phyloP scores from a whole-genome alignment of 2,888 invertebrate species.

The Apamea crenata region DNA sequence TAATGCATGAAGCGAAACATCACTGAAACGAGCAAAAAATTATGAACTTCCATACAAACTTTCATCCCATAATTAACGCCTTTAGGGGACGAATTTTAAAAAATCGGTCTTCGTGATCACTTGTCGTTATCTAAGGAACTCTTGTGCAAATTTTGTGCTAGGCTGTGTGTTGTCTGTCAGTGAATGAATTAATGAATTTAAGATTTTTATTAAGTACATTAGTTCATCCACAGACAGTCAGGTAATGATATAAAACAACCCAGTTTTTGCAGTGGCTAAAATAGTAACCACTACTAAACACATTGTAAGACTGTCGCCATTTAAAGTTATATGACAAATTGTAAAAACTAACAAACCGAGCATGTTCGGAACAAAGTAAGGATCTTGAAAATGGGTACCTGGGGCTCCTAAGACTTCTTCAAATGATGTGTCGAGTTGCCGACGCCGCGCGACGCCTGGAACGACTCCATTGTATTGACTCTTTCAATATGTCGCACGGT shows the following conservation, averaged over 20 bases:
- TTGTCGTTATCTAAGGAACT: background rate
- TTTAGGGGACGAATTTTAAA: background rate
- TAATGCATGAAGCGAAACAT: no score
- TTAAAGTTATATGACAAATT: background rate
- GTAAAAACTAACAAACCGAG: background rate
- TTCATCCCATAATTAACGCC: background rate
- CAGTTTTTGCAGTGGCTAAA: background rate
- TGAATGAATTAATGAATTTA: background rate
- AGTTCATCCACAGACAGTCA: background rate
- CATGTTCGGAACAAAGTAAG: background rate
- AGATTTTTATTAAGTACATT: background rate
- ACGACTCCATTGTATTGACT: constrained; percentile 14
- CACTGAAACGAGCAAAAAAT: background rate
- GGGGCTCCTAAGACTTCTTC: background rate
- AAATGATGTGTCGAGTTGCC: background rate
- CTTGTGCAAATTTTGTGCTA: no score
- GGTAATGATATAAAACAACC: background rate
- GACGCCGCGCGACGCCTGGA: background rate
- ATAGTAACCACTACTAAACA: background rate
- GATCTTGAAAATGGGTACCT: background rate
- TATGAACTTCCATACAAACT: background rate
- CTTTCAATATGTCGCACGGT: constrained; percentile 7
- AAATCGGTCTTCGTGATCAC: background rate
- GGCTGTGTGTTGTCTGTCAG: background rate
- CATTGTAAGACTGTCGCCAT: no score